Base-by-base conservation (phyloP, 2,888 invertebrate genomes). In the Deilephila elpenor region DNA sequence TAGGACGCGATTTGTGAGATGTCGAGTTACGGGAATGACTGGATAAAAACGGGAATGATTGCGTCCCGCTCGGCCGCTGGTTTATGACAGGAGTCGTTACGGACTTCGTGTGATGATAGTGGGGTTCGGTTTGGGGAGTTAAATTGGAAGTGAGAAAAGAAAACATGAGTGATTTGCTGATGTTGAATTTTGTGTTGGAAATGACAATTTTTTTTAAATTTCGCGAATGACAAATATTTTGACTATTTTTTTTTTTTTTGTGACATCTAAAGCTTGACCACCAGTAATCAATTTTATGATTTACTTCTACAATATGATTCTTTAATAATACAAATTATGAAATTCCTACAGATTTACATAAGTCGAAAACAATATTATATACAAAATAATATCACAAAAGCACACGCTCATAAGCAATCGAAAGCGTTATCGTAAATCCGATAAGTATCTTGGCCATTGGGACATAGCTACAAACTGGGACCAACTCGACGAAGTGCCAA, bases 381-480 rank as follows among this genome's bases (percentile, higher is more conserved):
- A 20, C 6, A 67, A 51, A 51, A 17, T 44, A 5, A 25, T 67
- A 11, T 25, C 25, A n/a, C n/a, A 44, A n/a, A 37, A 67, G 25
- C 67, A 44, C 14, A 44, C 25, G 17, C 20, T 17, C 1, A 37
- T 51, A 67, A 44, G 51, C 25, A 51, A 51, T 25, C 20, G 67
- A 51, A 25, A 8, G 1, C 25, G 20, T 44, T 14, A 1, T 37
- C 7, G 44, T 51, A 67, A 67, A 67, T 67, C 51, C 51, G 0
- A 25, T 29, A 67, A 67, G 67, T 7, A 59, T 29, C 34, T 20
- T 25, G 62, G 56, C 53, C 73, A 74, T 74, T 74, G 71, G 73
- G 71, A 60, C 53, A 73, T 73, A 61, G 56, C 56, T 71, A 74
- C 56, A 64, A 56, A 74, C 71, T 53, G 71, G 19, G 25, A 67